Base-by-base conservation (phyloP, 64 coral and sea anemone genomes). In the Acropora tenuis region DNA sequence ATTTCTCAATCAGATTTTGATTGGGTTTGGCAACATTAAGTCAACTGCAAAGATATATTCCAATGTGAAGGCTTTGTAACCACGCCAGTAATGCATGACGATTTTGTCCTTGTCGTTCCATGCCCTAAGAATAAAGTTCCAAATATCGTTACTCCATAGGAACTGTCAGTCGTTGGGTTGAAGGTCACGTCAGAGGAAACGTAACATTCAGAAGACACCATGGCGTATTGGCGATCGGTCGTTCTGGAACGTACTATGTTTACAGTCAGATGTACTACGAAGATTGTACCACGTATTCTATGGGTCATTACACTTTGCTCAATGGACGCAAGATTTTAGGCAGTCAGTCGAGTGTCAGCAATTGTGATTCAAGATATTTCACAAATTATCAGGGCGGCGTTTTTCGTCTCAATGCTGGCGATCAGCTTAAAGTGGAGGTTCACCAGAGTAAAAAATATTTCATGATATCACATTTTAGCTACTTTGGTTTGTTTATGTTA, bases 251-350 rank as follows among this genome's bases (percentile, higher is more conserved):
- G 15, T 99, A 99, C 88, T 96, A 90, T 77, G 78, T 99, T 55
- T 99, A 99, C 79, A 94, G 91, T 41, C 97, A 99, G 73, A 99
- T 99, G 83, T 99, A 93, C 20, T 99, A 99, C 52, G 89, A 89
- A 47, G 97, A 99, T 60, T 88, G 97, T 6, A 89, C 45, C 5
- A 89, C 72, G 4, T 76, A 89, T 17, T 87, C 83, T 68, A 95
- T 95, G 76, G 91, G 90, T 6, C 94, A 96, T 89, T 92, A 90
- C 57, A 95, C 94, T 2, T 84, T 93, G 43, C 80, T 94, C 2
- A 95, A 99, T 59, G 85, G 77, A 2, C 10, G 5, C 6, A 80
- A 69, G 41, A 83, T 96, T 2, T 80, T 99, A 66, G 91, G 93
- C 15, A 96, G 94, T 12, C 67, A 92, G 42, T 91, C 88, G 13